phyloP scores from a whole-genome alignment of 2,113 vertebrate genomes.

The Columba livia region DNA sequence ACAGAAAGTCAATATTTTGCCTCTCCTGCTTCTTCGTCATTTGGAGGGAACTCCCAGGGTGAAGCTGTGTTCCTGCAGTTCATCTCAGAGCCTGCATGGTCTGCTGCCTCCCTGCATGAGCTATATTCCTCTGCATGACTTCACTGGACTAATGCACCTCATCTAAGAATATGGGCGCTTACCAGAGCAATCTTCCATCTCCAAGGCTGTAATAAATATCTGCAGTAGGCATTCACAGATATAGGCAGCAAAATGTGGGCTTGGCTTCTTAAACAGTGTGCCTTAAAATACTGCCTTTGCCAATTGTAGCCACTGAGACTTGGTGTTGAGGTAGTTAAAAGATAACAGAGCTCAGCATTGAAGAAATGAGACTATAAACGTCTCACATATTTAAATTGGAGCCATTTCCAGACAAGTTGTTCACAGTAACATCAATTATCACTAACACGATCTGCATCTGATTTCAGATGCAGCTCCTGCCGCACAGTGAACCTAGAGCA shows the following conservation, averaged over 20 bases:
- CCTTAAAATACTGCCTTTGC: not conserved
- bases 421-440: slow-evolving; percentile 69
- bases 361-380: slow-evolving; percentile 46
- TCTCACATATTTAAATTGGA: slow-evolving; percentile 58
- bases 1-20: not conserved
- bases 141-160: slow-evolving; percentile 33
- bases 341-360: not conserved
- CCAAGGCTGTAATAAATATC: slow-evolving; percentile 21
- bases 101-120: slow-evolving; percentile 17
- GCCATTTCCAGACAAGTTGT: slow-evolving; percentile 60
- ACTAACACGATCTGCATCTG: slow-evolving; percentile 66
- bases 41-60: slow-evolving; percentile 31
- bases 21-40: slow-evolving; percentile 3
- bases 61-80: slow-evolving; percentile 36
- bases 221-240: not conserved
- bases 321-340: slow-evolving; percentile 13
- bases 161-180: not conserved
- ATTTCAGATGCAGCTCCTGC: slow-evolving; percentile 64
- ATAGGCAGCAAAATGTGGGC: not conserved
- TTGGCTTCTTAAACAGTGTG: not conserved
- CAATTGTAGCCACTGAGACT: not conserved
- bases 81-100: slow-evolving; percentile 34
- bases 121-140: not conserved
- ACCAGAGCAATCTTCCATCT: slow-evolving; percentile 3
- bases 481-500: slow-evolving; percentile 46